phyloP scores from a whole-genome alignment of 2,113 vertebrate genomes.

The Noctilio leporinus region DNA sequence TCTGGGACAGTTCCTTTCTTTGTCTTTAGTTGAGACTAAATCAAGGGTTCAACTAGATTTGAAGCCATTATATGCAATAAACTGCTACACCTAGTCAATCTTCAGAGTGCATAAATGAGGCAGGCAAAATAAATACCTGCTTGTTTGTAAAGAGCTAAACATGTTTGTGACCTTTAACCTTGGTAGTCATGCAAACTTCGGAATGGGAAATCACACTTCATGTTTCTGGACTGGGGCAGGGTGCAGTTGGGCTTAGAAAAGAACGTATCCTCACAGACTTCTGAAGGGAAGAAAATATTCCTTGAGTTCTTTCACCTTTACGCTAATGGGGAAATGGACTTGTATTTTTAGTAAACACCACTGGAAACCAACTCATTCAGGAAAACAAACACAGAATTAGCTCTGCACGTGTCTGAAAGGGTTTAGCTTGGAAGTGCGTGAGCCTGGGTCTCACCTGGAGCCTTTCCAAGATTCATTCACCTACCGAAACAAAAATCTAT shows the following conservation, averaged over 20 bases:
- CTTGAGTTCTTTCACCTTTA: background rate
- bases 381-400: background rate
- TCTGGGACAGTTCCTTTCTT: background rate
- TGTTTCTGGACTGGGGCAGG: background rate
- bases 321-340: background rate
- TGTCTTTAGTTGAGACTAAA: background rate
- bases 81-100: background rate
- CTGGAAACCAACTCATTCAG: background rate
- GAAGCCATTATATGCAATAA: background rate
- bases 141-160: background rate
- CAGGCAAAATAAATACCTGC: background rate
- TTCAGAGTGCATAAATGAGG: background rate
- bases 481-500: background rate
- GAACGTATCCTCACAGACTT: background rate
- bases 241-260: background rate
- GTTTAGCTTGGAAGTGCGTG: background rate
- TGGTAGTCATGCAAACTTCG: background rate
- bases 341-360: background rate
- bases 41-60: background rate
- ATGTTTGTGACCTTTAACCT: background rate
- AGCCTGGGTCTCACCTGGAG: background rate
- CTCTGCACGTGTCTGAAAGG: background rate
- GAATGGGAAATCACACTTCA: background rate
- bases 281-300: background rate
- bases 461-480: background rate